Base-by-base conservation (phyloP, 2,888 invertebrate genomes). In the Galeopsomyia nigrocyanea region DNA sequence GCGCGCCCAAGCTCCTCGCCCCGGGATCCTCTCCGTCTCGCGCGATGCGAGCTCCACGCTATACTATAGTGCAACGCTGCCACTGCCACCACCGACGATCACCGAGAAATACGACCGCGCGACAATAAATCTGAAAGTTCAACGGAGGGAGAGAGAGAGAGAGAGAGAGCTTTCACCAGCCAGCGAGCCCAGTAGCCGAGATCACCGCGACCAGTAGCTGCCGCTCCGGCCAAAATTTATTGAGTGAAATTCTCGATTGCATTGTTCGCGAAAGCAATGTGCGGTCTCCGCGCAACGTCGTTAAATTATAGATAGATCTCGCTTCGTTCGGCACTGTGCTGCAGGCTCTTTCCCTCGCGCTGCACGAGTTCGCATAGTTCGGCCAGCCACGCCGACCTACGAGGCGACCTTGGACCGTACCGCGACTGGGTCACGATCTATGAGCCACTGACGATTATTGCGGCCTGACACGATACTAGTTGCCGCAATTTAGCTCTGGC, bases 381-480 rank as follows among this genome's bases (percentile, higher is more conserved):
- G n/a, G 13, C 21, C n/a, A 62, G 26, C 13, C 9, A 22, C 51
- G 55, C 55, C 31, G 1, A 21, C 31, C 26, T 1, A 14, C 6
- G 19, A 39, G n/a, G n/a, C 31, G 19, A 57, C 71, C 63, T 67
- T 56, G 19, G 19, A 9, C 9, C 39, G 50, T 61, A 72, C 56
- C 72, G 74, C 70, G 64, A 76, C 69, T 74, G 65, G 70, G 71
- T 74, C 72, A 74, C 60, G 68, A 60, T 69, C 68, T 66, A 16
- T 47, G 53, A 39, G 16, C 53, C 26, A 16, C 2, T 22, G 3
- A 21, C 53, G 19, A 58, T 72, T 53, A 72, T 58, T 72, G 68
- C 57, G 21, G 57, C 7, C 7, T n/a, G 17, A 50, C 21, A 17
- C 5, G 9, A 50, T 9, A 47, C 46, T 16, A 65, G 56, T 64